phyloP scores from a whole-genome alignment of 2,797 vertebrate genomes.

The Cyprinodon diabolis region DNA sequence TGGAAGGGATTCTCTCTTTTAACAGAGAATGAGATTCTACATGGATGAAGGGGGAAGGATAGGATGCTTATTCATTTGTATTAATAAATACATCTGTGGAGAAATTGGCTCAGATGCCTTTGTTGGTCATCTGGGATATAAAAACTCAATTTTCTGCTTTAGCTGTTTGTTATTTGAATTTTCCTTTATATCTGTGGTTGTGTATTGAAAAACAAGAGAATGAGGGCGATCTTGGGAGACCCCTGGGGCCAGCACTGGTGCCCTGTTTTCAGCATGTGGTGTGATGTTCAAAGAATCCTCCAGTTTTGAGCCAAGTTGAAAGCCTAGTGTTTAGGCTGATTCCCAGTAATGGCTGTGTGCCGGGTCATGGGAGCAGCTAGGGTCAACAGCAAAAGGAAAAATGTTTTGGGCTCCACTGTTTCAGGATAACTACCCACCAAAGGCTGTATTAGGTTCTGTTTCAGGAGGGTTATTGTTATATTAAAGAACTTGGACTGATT shows the following conservation, averaged over 20 bases:
- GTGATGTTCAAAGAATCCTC: conserved; percentile 64
- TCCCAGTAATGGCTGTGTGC: conserved; percentile 49
- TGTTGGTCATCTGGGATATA: conserved; percentile 45
- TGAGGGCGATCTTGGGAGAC: conserved; percentile 38
- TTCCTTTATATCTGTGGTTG: conserved; percentile 62
- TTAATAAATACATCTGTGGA: conserved; percentile 66
- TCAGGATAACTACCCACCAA: conserved; percentile 39
- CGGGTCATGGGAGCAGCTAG: conserved; percentile 37
- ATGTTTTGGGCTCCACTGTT: conserved; percentile 31
- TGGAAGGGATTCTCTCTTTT: conserved; percentile 57
- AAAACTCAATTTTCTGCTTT: conserved; percentile 48
- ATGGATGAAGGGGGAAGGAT: conserved; percentile 39
- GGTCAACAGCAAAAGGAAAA: conserved; percentile 23
- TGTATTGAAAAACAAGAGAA: conserved; percentile 73
- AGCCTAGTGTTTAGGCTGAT: conserved; percentile 63
- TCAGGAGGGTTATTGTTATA: conserved; percentile 40
- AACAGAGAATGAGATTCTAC: conserved; percentile 41
- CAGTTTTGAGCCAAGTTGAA: conserved; percentile 56
- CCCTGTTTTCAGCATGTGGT: conserved; percentile 49
- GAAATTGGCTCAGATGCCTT: conserved; percentile 66
- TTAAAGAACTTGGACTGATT: conserved; percentile 26
- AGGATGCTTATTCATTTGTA: conserved; percentile 65
- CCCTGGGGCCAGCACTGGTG: conserved; percentile 50
- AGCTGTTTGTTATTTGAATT: conserved; percentile 42
- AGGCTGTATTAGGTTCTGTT: conserved; percentile 51